Conservation (phyloP, 1,140 invertebrate species). For the Listronotus oregonensis region DNA sequence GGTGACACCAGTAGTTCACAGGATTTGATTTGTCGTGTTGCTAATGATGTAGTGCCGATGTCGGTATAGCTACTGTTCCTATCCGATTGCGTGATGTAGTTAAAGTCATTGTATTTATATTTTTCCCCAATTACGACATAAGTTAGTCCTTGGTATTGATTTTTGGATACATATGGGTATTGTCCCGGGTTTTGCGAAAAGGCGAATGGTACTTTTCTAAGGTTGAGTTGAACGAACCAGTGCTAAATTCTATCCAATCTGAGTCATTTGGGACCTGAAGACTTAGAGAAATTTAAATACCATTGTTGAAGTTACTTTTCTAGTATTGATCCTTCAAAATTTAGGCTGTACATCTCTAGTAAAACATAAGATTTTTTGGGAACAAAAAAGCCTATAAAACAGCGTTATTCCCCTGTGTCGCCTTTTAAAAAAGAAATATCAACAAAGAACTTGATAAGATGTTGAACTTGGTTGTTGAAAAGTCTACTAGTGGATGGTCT, state of each 20-base stretch:
- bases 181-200: constrained; percentile 1
- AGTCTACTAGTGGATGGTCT: constrained; percentile 36
- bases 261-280: not conserved
- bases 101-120: not conserved
- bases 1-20: not conserved
- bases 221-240: constrained; percentile 1
- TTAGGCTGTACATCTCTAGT: not conserved
- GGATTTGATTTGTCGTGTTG: not conserved
- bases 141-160: constrained; percentile 1
- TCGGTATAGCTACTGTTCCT: not conserved
- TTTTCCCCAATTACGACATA: not conserved
- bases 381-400: constrained; percentile 33
- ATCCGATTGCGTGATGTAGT: not conserved
- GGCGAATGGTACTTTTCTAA: constrained; percentile 1
- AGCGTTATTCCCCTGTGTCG: constrained; percentile 43
- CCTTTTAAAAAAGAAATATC: constrained; percentile 37
- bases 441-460: constrained; percentile 42
- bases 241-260: not conserved
- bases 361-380: not conserved
- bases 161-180: constrained; percentile 7
- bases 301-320: not conserved
- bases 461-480: constrained; percentile 36
- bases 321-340: not conserved
- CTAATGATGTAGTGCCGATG: not conserved
- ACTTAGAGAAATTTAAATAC: not conserved